Evolutionary conservation across 2,888 invertebrate species (phyloP).

Genomic region (Ornithoptera priamus): DNA sequence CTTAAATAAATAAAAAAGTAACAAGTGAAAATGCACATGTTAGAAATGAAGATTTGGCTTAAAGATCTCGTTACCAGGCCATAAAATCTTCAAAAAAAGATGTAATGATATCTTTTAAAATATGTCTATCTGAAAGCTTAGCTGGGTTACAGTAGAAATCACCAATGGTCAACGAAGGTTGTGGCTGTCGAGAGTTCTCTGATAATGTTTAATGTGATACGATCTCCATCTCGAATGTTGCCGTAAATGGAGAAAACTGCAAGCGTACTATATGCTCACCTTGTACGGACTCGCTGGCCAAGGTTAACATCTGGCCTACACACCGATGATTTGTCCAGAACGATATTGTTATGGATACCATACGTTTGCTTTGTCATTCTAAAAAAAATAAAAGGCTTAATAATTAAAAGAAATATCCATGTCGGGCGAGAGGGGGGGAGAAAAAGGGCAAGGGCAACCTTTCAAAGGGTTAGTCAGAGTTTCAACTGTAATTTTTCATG

Average conservation of each 20-base stretch:
- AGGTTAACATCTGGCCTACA: conserved; percentile 27
- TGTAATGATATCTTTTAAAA: too few species aligned
- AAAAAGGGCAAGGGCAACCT: too few species aligned
- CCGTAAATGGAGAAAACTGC: conserved; percentile 30
- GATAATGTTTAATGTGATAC: conserved; percentile 15
- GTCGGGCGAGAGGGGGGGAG: too few species aligned
- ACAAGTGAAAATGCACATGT: too few species aligned
- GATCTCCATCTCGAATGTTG: conserved; percentile 14
- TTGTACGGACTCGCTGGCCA: conserved; percentile 25
- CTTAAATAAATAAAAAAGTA: too few species aligned
- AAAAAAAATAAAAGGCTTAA: neutral
- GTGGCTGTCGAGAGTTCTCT: conserved; percentile 8
- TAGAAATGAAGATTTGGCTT: too few species aligned
- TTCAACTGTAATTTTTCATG: too few species aligned
- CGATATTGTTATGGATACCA: neutral
- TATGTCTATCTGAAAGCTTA: too few species aligned
- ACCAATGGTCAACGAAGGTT: conserved; percentile 10
- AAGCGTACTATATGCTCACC: conserved; percentile 25
- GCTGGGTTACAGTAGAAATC: neutral
- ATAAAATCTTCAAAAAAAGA: too few species aligned
- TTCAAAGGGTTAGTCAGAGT: too few species aligned
- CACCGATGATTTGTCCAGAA: conserved; percentile 8
- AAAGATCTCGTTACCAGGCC: too few species aligned
- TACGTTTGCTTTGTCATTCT: conserved; percentile 1
- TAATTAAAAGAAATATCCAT: too few species aligned